phyloP scores from a whole-genome alignment of 2,113 vertebrate species.

The Cettia cetti region DNA sequence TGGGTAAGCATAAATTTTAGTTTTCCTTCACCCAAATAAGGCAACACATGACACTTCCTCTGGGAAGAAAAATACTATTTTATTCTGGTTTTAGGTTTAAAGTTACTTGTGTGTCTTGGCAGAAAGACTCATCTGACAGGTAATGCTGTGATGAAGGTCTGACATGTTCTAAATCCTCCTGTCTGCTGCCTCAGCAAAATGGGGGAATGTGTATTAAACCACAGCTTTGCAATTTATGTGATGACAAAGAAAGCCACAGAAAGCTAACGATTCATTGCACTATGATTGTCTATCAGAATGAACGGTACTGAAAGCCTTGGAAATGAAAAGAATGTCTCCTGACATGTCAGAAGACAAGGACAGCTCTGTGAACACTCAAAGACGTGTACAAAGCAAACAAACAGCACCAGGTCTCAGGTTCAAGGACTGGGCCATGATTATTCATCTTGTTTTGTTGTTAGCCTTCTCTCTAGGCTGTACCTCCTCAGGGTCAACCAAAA shows the following conservation, averaged over 20 bases:
- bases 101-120: not conserved
- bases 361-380: not conserved
- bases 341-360: not conserved
- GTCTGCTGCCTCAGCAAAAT: not conserved
- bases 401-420: not conserved
- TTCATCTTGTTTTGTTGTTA: not conserved
- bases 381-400: not conserved
- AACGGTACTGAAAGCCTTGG: not conserved
- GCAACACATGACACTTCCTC: not conserved
- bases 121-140: not conserved
- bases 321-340: not conserved
- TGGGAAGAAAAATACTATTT: not conserved
- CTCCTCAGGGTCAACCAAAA: not conserved
- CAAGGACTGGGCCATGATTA: not conserved
- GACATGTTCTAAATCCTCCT: not conserved
- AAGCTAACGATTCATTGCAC: not conserved
- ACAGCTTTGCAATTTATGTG: not conserved
- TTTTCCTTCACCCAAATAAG: not conserved
- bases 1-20: not conserved
- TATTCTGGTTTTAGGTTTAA: not conserved
- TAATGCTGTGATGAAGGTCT: not conserved
- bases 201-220: not conserved
- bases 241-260: not conserved
- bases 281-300: not conserved
- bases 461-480: not conserved